Evolutionary conservation across 2,888 invertebrate genomes (phyloP), one percentile per base, ranked within the genome.

Genomic region (Anoplius nigerrimus): DNA sequence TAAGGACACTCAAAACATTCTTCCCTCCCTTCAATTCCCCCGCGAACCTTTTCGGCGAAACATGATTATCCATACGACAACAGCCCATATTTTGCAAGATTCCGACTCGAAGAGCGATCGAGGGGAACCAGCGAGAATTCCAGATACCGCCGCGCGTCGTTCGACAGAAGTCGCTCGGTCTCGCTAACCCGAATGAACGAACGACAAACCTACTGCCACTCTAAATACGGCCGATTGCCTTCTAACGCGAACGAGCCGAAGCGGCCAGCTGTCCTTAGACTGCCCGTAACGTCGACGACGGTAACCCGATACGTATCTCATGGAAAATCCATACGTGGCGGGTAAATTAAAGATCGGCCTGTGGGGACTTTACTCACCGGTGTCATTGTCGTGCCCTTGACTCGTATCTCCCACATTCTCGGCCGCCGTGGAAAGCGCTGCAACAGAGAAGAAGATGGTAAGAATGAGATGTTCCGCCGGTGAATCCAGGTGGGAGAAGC

Each of bases 401-500:
- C 81, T 78, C 15, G n/a, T 42, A 71, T 84, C 84, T 52, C 78
- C 81, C 72, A 84, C 84, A 76, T 86, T 84, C 69, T 87, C 86
- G 34, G 85, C 65, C 64, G 85, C 83, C 72, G 86, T 86, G 71
- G 87, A 86, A 74, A 85, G 77, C 64, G 82, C 87, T 87, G 80
- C 54, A 84, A 86, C 59, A 77, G 54, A 77, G 66, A 59, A 67
- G 71, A 70, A 42, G 69, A 27, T 34, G 18, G 27, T 51, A 34
- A 56, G 43, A 13, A 34, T 11, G 24, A 21, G 55, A 42, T 66
- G 42, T 42, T 18, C 46, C 46, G 52, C 51, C n/a, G n/a, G n/a
- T n/a, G n/a, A n/a, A n/a, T n/a, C n/a, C n/a, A n/a, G n/a, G n/a
- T n/a, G 51, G 20, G 20, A 13, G 20, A 1, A 11, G 52, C 34